Percentiles rank a stretch among this genome's conserved stretches.
Evolutionary conservation across 2,888 invertebrate species (phyloP).

Genomic region (Nemapogon koenigi): DNA sequence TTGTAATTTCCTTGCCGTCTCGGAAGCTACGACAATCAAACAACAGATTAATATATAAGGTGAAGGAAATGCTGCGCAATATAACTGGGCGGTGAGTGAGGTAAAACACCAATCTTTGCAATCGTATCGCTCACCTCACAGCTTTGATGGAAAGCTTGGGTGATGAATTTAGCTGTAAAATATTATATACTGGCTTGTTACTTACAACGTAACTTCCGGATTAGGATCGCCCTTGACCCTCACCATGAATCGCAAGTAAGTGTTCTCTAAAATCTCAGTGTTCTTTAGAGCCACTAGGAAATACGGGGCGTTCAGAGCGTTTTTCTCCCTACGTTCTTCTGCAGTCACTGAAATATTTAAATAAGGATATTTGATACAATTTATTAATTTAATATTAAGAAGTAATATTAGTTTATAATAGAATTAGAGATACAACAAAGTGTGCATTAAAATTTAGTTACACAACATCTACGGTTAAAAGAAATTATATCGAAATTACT

Average conservation of each 20-base stretch:
- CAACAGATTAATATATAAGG: too few relatives aligned
- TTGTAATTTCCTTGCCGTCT: constrained; percentile 75
- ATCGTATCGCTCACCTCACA: not conserved
- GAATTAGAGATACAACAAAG: not conserved
- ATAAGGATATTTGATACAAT: too few relatives aligned
- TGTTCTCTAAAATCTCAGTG: constrained; percentile 85
- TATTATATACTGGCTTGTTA: constrained; percentile 27
- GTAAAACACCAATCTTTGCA: too few relatives aligned
- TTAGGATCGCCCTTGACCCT: constrained; percentile 88
- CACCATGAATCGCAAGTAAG: constrained; percentile 87
- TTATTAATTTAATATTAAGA: too few relatives aligned
- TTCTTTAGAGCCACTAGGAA: constrained; percentile 87
- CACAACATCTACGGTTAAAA: not conserved
- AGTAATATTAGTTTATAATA: not conserved
- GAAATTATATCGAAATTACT: not conserved
- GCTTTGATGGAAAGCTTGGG: not conserved
- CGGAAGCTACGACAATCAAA: too few relatives aligned
- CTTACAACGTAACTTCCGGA: constrained; percentile 91
- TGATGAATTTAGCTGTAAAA: not conserved
- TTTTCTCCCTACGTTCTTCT: constrained; percentile 73
- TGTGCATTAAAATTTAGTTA: not conserved
- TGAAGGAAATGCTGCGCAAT: too few relatives aligned
- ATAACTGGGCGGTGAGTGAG: too few relatives aligned
- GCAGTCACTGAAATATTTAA: too few relatives aligned
- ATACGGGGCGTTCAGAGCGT: constrained; percentile 77